Evolutionary conservation across 1,140 invertebrate genomes (phyloP).

Genomic region (Lordiphosa mommai): DNA sequence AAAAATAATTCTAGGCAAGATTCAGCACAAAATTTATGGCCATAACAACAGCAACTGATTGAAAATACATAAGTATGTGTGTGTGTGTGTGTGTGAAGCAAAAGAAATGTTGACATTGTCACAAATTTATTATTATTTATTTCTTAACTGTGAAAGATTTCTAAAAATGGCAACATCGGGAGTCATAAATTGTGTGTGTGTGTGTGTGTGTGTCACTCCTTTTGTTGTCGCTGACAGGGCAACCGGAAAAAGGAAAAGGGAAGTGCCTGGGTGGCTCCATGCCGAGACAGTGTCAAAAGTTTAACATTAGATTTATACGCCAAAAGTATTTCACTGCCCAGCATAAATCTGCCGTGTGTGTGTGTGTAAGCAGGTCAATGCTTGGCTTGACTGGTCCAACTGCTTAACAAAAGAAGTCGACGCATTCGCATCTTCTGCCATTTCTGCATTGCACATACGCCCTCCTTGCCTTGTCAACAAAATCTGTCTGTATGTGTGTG

Average conservation of each 20-base stretch:
- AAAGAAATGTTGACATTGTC: constrained; percentile 63
- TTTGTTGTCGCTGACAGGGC: constrained; percentile 62
- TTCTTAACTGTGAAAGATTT: constrained; percentile 49
- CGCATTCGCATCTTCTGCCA: constrained; percentile 21
- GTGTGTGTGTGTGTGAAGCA: constrained; percentile 24
- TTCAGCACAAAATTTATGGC: constrained; percentile 45
- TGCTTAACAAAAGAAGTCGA: constrained; percentile 31
- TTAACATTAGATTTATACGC: constrained; percentile 67
- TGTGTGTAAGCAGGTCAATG: constrained; percentile 59
- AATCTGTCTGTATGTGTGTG: constrained; percentile 18
- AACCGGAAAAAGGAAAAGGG: constrained; percentile 36
- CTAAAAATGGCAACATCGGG: constrained; percentile 33
- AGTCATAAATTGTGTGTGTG: constrained; percentile 51
- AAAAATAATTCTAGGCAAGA: constrained; percentile 27
- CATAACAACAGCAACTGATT: constrained; percentile 50
- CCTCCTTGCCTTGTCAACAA: background rate
- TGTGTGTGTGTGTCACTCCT: constrained; percentile 27
- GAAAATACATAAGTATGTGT: constrained; percentile 44
- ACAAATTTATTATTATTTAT: constrained; percentile 68
- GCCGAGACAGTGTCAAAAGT: constrained; percentile 67
- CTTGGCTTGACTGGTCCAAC: constrained; percentile 36
- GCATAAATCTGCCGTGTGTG: constrained; percentile 42
- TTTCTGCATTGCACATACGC: constrained; percentile 23
- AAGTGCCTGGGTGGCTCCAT: constrained; percentile 44
- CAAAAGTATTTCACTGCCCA: constrained; percentile 22